phyloP scores from a whole-genome alignment of 2,888 invertebrate species.

The Epinotia nisella region DNA sequence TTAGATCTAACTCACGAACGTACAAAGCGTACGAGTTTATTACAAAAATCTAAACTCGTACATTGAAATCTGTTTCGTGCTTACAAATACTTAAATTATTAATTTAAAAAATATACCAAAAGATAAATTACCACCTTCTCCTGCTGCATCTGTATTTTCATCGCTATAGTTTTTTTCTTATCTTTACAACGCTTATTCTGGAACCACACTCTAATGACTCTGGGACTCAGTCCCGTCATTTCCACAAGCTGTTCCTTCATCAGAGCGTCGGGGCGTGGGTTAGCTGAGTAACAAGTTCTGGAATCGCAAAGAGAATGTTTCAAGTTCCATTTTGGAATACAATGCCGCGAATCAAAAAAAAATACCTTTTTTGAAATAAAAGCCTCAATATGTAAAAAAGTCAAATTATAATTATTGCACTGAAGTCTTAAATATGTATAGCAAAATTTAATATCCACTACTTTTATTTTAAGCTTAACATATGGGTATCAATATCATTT shows the following conservation, averaged over 20 bases:
- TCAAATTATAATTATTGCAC: too few species aligned
- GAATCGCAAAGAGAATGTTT: slow-evolving; percentile 45
- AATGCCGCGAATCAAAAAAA: too few species aligned
- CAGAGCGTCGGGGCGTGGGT: slow-evolving; percentile 98
- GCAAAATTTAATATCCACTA: too few species aligned
- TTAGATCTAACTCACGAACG: too few species aligned
- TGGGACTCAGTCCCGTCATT: slow-evolving; percentile 98
- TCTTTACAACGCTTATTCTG: slow-evolving; percentile 99
- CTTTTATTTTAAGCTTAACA: too few species aligned
- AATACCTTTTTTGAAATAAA: background rate
- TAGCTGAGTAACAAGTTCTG: slow-evolving; percentile 97
- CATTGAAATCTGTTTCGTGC: background rate
- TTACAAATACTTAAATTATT: slow-evolving; percentile 17
- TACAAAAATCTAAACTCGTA: background rate
- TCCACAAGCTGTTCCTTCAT: slow-evolving; percentile 99
- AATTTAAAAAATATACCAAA: slow-evolving; percentile 46
- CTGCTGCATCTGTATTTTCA: slow-evolving; percentile 99
- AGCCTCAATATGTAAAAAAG: background rate
- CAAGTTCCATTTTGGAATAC: background rate
- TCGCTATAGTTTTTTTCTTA: slow-evolving; percentile 97
- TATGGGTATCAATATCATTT: too few species aligned
- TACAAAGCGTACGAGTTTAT: background rate
- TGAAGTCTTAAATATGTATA: too few species aligned
- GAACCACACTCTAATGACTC: slow-evolving; percentile 99
- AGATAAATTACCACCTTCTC: slow-evolving; percentile 91